These are phyloP conservation scores for Steinernema feltiae DNA, from an alignment of 1,140 invertebrate genomes.

Conservation along the genomic window DNA sequence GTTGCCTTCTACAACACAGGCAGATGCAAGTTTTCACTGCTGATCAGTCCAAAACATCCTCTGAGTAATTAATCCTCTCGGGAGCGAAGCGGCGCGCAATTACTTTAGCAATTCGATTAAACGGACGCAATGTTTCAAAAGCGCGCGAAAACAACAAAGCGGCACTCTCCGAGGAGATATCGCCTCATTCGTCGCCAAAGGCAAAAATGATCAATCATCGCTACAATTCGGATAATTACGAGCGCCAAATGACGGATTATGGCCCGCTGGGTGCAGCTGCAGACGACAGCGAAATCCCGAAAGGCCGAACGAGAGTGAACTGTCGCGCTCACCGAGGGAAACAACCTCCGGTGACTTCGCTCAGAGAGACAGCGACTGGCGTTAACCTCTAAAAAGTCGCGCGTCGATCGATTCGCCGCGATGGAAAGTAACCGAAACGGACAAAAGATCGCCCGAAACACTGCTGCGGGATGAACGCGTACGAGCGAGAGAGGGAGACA, in stretches of 20 bases:
- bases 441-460: background rate
- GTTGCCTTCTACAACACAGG: background rate
- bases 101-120: background rate
- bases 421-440: background rate
- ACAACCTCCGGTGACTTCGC: too few species aligned
- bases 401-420: background rate
- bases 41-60: background rate
- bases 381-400: background rate
- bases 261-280: background rate
- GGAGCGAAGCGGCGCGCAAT: background rate
- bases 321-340: background rate
- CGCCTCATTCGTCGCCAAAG: background rate
- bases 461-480: background rate
- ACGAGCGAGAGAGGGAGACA: too few species aligned
- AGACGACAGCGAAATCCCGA: background rate
- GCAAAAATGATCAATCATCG: background rate
- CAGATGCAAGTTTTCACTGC: background rate
- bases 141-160: constrained; percentile 5
- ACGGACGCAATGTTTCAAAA: background rate
- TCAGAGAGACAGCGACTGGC: too few species aligned
- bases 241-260: constrained; percentile 1
- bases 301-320: background rate
- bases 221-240: background rate
- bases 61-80: background rate
- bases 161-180: background rate